Percentiles rank a stretch among this genome's conserved stretches.
Evolutionary conservation across 1,140 invertebrate genomes (phyloP).

Genomic region (Riptortus pedestris): DNA sequence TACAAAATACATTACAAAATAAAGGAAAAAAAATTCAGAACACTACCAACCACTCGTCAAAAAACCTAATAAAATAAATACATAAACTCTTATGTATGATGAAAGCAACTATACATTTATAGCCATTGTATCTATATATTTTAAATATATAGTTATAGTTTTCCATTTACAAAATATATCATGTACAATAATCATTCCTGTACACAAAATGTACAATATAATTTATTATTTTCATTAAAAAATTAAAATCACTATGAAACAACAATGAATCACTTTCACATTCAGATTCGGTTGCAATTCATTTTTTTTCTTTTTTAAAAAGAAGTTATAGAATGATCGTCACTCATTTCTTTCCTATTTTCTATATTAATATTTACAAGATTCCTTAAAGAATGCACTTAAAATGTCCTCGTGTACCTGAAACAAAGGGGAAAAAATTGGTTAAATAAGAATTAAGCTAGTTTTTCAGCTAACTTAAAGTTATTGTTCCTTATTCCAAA

Average conservation of each 20-base stretch:
- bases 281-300: neutral
- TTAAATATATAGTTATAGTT: neutral
- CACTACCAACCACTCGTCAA: neutral
- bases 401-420: too few species aligned
- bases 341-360: neutral
- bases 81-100: too few species aligned
- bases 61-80: neutral
- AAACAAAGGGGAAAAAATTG: too few species aligned
- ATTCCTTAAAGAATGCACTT: neutral
- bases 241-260: neutral
- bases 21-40: neutral
- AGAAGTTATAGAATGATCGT: neutral
- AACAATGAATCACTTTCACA: neutral
- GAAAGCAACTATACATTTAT: conserved; percentile 1
- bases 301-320: neutral
- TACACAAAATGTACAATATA: neutral
- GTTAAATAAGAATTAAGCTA: too few species aligned
- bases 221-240: neutral
- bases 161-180: conserved; percentile 8
- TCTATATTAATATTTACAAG: neutral
- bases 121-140: neutral
- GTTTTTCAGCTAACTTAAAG: too few species aligned
- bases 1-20: neutral
- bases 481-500: too few species aligned
- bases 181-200: conserved; percentile 4